These are phyloP conservation scores for Myrmophylax atrothorax DNA, from an alignment of 2,113 vertebrate species.

Conservation along the genomic window DNA sequence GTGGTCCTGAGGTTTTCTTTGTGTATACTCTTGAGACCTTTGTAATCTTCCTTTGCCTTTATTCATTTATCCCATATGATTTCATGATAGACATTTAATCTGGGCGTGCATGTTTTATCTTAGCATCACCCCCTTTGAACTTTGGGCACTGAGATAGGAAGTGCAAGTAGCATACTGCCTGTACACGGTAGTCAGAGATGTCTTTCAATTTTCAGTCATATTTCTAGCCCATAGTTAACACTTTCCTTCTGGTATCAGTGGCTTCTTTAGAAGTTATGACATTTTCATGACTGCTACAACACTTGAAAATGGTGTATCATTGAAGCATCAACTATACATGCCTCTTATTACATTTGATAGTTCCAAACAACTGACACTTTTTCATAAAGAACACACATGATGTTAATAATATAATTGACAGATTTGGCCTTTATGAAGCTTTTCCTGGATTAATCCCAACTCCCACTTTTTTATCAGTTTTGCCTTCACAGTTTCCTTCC, in stretches of 20 bases:
- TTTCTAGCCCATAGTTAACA: background rate
- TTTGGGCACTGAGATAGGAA: background rate
- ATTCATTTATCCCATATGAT: background rate
- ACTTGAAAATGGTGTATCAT: background rate
- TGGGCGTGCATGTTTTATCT: background rate
- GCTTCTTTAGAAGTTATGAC: background rate
- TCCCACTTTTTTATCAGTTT: constrained; percentile 15
- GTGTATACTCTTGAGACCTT: background rate
- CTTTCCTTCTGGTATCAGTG: background rate
- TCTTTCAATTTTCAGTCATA: background rate
- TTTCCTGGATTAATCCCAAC: background rate
- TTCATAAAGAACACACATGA: background rate
- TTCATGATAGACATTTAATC: background rate
- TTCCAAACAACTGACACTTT: background rate
- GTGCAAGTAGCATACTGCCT: background rate
- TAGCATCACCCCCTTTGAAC: background rate
- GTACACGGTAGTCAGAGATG: background rate
- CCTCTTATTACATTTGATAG: background rate
- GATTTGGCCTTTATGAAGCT: constrained; percentile 4
- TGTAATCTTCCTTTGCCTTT: background rate
- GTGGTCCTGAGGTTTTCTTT: background rate
- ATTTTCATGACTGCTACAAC: background rate
- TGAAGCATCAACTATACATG: background rate
- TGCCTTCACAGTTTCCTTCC: background rate
- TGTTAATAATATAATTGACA: constrained; percentile 20